Evolutionary conservation across 2,888 invertebrate species (phyloP).

Genomic region (Physocephala rufipes): DNA sequence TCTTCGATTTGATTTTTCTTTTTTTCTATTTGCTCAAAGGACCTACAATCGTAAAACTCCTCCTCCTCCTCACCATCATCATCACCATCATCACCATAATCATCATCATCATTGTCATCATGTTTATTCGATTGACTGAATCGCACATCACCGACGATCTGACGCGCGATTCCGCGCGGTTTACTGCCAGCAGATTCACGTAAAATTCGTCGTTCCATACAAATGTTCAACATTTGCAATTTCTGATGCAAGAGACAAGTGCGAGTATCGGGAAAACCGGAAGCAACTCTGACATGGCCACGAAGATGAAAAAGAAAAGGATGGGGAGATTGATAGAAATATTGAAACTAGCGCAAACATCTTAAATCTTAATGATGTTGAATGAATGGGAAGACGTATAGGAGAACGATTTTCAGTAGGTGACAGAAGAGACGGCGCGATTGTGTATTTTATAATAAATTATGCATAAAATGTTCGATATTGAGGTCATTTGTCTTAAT

Average conservation of each 20-base stretch:
- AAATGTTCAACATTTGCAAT: conserved; percentile 86
- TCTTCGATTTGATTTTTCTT: conserved; percentile 44
- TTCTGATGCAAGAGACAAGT: conserved; percentile 95
- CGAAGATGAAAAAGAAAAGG: not conserved
- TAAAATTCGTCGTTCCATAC: conserved; percentile 72
- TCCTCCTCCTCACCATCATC: conserved; percentile 69
- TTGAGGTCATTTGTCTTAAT: conserved; percentile 11
- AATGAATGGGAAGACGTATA: not conserved
- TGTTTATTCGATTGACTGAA: no score
- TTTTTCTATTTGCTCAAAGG: not conserved
- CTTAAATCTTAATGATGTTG: not conserved
- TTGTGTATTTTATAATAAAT: not conserved
- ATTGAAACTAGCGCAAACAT: not conserved
- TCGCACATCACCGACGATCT: not conserved
- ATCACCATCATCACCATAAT: not conserved
- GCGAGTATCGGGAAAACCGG: conserved; percentile 85
- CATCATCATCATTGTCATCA: conserved; percentile 20
- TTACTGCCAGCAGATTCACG: conserved; percentile 33
- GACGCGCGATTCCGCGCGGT: not conserved
- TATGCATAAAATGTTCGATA: not conserved
- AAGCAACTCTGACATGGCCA: conserved; percentile 74
- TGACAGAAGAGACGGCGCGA: not conserved
- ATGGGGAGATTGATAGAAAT: not conserved
- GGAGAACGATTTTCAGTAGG: no score
- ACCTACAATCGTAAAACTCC: not conserved